Conservation (phyloP, 2,113 vertebrate species). For the Osmerus mordax region DNA sequence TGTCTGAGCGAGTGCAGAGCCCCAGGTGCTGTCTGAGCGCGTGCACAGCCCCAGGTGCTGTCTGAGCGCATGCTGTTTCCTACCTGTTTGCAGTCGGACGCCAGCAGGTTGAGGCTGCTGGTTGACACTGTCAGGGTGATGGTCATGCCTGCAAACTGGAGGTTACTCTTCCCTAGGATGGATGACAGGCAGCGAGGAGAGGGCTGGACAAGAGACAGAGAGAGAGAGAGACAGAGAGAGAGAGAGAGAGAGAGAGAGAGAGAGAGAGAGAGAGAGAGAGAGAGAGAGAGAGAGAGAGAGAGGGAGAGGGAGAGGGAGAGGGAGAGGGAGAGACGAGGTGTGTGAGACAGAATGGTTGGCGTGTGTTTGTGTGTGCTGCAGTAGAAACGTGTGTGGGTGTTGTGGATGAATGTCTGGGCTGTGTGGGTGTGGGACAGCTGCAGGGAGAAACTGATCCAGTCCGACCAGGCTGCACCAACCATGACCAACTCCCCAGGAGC, state of each 20-base stretch:
- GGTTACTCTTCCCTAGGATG: constrained; percentile 95
- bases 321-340: background rate
- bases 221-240: background rate
- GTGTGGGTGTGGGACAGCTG: background rate
- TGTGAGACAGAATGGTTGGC: background rate
- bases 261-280: constrained; percentile 57
- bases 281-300: constrained; percentile 6
- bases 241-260: background rate
- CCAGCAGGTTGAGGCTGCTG: constrained; percentile 98
- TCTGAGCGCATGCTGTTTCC: constrained; percentile 34
- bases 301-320: too few relatives aligned
- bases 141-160: constrained; percentile 96
- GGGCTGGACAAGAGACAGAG: constrained; percentile 69
- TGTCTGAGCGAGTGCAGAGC: too few relatives aligned
- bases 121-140: constrained; percentile 97
- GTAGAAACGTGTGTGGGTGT: background rate
- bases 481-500: background rate
- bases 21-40: background rate
- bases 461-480: background rate
- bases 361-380: constrained; percentile 12
- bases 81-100: constrained; percentile 97
- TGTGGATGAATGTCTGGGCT: background rate
- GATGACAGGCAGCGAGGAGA: constrained; percentile 84
- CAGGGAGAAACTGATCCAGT: background rate
- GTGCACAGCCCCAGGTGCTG: background rate